Evolutionary conservation across 2,888 invertebrate species (phyloP), one percentile per base, ranked within the genome.

Genomic region (Meiosimyza decipiens): DNA sequence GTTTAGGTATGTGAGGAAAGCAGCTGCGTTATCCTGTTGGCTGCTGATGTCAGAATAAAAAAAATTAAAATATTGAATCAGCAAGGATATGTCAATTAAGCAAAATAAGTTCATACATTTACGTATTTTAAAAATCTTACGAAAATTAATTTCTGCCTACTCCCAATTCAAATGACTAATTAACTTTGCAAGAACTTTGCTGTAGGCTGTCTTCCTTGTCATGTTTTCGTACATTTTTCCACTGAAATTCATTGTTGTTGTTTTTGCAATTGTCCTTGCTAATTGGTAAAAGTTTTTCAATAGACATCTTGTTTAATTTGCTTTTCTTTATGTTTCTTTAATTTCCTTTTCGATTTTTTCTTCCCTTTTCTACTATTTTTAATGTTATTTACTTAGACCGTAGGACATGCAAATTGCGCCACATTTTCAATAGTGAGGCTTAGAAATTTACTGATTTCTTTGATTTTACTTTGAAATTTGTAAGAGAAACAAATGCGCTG

Each of bases 181-280:
- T 63, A 63, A 63, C 47, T 63, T 49, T 47, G 47, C 33, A 62
- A 40, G 62, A 7, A 62, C n/a, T 75, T 72, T 70, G 73, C 76
- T 76, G 74, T 75, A 75, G 76, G 76, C 74, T 75, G 76, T 76
- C 76, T 72, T 70, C 71, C 66, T 71, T 76, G 73, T 74, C 72
- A 71, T 76, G 75, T 76, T 76, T 18, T 18, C 22, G 51, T 22
- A 22, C 18, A 13, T 64, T 64, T 64, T 16, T 50, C 18, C 5
- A 49, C 13, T 50, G 50, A 62, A 28, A 28, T 28, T 40, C 40
- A 40, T 40, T 40, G 9, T 40, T 40, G 40, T 40, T 40, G 40
- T 40, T 40, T 40, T 40, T 40, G 1, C 40, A 40, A 9, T 40
- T 40, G 40, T 40, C 40, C 40, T 40, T 40, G 40, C 40, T 40